These are phyloP conservation scores for Sisyra terminalis DNA, from an alignment of 2,888 invertebrate species.

Conservation along the genomic window DNA sequence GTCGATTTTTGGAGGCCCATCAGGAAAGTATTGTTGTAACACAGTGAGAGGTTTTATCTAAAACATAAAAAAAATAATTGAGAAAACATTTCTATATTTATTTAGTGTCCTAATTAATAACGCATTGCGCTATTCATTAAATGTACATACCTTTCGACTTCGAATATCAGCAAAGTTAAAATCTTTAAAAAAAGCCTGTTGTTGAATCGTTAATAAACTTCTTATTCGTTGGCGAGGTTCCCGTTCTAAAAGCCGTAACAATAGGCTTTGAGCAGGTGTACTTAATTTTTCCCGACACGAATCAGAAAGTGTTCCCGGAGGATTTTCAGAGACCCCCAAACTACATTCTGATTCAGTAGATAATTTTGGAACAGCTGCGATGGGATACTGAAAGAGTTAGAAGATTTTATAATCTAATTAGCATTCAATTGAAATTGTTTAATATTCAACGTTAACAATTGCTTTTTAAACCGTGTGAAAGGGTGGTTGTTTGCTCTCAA, in stretches of 20 bases:
- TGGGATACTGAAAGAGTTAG: constrained; percentile 3
- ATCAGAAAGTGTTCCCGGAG: constrained; percentile 1
- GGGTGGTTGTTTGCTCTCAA: too few species aligned
- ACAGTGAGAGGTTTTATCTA: constrained; percentile 27
- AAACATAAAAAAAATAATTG: constrained; percentile 12
- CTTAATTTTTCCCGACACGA: neutral
- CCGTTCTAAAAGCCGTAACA: constrained; percentile 1
- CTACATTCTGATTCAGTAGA: neutral
- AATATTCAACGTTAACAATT: too few species aligned
- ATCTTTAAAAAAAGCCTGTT: constrained; percentile 2
- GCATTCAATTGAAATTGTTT: too few species aligned
- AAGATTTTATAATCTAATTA: neutral
- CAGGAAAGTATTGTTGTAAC: constrained; percentile 23
- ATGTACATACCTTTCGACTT: neutral
- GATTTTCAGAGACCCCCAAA: neutral
- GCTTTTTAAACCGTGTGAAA: too few species aligned
- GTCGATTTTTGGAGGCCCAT: constrained; percentile 15
- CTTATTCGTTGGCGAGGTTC: constrained; percentile 1
- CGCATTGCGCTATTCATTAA: too few species aligned
- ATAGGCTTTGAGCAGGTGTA: neutral
- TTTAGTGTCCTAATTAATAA: too few species aligned
- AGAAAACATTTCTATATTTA: too few species aligned
- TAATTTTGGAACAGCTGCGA: neutral
- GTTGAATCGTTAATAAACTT: constrained; percentile 1
- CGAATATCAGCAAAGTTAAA: neutral